Conservation (phyloP, 2,797 vertebrate species). For the Danio tinwini region DNA sequence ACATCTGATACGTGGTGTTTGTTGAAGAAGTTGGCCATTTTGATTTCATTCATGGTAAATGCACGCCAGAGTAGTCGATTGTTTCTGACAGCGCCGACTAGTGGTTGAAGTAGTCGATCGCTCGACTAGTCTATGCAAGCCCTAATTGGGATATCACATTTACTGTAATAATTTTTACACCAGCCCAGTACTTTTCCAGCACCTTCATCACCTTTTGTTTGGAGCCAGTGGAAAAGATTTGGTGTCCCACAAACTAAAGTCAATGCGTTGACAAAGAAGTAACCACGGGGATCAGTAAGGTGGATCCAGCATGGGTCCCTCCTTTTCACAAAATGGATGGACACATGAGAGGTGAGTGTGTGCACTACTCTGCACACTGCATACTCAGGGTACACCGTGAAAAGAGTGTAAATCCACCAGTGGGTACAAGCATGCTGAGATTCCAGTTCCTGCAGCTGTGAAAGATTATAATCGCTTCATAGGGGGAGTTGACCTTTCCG, state of each 20-base stretch:
- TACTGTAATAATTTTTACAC: too few species aligned
- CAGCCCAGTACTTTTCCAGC: conserved; percentile 59
- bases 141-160: conserved; percentile 68
- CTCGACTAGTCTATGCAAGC: not conserved
- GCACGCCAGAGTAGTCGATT: too few species aligned
- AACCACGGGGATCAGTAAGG: conserved; percentile 2
- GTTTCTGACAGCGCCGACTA: too few species aligned
- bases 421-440: not conserved
- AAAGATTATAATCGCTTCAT: conserved; percentile 49
- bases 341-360: conserved; percentile 22
- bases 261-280: not conserved
- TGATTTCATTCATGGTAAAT: too few species aligned
- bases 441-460: not conserved
- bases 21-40: not conserved
- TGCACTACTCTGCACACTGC: conserved; percentile 34
- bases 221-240: conserved; percentile 53
- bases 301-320: conserved; percentile 36
- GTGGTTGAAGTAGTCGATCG: too few species aligned
- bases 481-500: conserved; percentile 72
- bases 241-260: conserved; percentile 27
- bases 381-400: not conserved
- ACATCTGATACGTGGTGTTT: too few species aligned
- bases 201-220: conserved; percentile 1
- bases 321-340: conserved; percentile 34
- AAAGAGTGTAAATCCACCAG: not conserved